A percentile compares a stretch with the other conserved stretches of the same genome.
Conservation (phyloP, 2,797 vertebrate genomes). For the Discoglossus pictus region DNA sequence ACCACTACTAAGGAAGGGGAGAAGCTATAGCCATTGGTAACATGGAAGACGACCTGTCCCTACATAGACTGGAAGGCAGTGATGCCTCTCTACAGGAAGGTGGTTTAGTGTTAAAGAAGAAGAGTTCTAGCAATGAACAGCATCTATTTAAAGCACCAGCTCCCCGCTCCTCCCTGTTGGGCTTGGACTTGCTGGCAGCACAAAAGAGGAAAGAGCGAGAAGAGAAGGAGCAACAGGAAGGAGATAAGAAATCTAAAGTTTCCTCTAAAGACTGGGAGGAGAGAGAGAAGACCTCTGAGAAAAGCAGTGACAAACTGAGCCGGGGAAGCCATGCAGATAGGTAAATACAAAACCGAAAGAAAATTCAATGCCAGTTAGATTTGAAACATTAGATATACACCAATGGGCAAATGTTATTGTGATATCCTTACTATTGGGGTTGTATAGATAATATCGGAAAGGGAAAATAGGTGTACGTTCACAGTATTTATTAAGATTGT, state of each 20-base stretch:
- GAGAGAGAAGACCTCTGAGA: conserved; percentile 76
- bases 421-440: too few species aligned
- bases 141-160: conserved; percentile 93
- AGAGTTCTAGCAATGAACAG: conserved; percentile 80
- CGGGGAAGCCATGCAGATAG: conserved; percentile 77
- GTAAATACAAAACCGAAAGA: too few species aligned
- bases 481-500: too few species aligned
- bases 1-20: conserved; percentile 37
- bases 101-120: conserved; percentile 87
- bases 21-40: conserved; percentile 30
- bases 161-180: conserved; percentile 87
- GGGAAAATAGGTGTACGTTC: too few species aligned
- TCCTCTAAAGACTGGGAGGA: conserved; percentile 88
- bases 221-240: conserved; percentile 73
- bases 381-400: not conserved
- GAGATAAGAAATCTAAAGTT: conserved; percentile 79
- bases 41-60: conserved; percentile 76
- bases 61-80: conserved; percentile 87
- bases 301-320: conserved; percentile 58
- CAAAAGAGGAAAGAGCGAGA: conserved; percentile 91
- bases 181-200: conserved; percentile 89
- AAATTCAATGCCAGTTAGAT: accelerated
- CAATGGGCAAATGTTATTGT: too few species aligned
- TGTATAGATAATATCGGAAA: too few species aligned
- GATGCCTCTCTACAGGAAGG: conserved; percentile 73